Evolutionary conservation across 35 echinoderm and acorn worm genomes (phyloP).

Genomic region (Patiria miniata): DNA sequence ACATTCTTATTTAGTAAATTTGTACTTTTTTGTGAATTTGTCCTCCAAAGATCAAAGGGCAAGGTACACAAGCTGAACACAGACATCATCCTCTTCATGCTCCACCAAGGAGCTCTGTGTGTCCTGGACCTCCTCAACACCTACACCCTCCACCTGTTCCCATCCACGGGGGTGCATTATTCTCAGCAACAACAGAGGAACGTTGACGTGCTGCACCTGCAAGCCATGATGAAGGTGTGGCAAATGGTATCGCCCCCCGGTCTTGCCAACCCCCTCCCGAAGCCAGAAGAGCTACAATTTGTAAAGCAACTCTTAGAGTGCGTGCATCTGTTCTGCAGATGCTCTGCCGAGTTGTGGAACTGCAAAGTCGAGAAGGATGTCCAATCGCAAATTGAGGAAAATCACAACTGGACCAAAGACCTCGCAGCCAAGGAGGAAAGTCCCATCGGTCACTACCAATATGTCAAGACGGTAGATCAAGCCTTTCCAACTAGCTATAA

Average conservation of each 20-base stretch:
- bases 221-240: slow-evolving; percentile 52
- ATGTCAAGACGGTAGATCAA: slow-evolving; percentile 38
- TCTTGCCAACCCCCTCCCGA: neutral
- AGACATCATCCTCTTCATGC: neutral
- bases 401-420: neutral
- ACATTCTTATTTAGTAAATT: no score
- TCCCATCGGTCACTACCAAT: neutral
- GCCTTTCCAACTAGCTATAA: slow-evolving; percentile 21
- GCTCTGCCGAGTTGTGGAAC: slow-evolving; percentile 32
- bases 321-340: slow-evolving; percentile 18
- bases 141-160: slow-evolving; percentile 1
- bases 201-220: slow-evolving; percentile 33
- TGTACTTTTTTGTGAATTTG: neutral
- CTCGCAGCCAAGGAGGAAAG: neutral
- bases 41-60: slow-evolving; percentile 1
- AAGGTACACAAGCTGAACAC: slow-evolving; percentile 18
- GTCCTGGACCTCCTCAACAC: slow-evolving; percentile 9
- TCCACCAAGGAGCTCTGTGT: slow-evolving; percentile 26
- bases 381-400: neutral
- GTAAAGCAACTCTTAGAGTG: neutral
- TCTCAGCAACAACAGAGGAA: slow-evolving; percentile 19
- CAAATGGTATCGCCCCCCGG: neutral
- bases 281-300: slow-evolving; percentile 17
- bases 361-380: slow-evolving; percentile 27
- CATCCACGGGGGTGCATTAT: neutral